Evolutionary conservation across 2,888 invertebrate genomes (phyloP).

Genomic region (Nomada lathburiana): DNA sequence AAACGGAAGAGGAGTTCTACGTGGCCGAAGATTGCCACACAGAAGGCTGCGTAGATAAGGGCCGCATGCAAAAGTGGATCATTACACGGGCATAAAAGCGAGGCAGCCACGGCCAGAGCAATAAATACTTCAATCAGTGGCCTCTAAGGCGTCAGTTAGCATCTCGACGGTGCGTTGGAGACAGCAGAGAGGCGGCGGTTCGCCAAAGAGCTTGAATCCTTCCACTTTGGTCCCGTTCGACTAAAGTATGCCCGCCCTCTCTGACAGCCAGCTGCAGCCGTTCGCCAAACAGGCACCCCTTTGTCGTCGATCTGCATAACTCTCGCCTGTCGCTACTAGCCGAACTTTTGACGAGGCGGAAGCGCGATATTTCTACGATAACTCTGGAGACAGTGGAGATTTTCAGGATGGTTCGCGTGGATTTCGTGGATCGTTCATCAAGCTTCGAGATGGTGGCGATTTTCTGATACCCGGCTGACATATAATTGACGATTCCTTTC

Average conservation of each 20-base stretch:
- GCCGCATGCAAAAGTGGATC: slow-evolving; percentile 81
- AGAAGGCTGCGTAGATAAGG: slow-evolving; percentile 65
- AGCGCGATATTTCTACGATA: neutral
- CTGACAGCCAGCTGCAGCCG: slow-evolving; percentile 83
- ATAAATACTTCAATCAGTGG: slow-evolving; percentile 84
- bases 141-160: slow-evolving; percentile 83
- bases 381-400: neutral
- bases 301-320: slow-evolving; percentile 78
- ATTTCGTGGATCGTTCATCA: no score
- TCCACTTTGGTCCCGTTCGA: slow-evolving; percentile 71
- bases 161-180: slow-evolving; percentile 76
- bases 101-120: slow-evolving; percentile 68
- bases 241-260: slow-evolving; percentile 80
- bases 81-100: slow-evolving; percentile 79
- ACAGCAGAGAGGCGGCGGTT: slow-evolving; percentile 79
- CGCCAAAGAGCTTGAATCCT: slow-evolving; percentile 79
- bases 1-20: slow-evolving; percentile 11
- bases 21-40: slow-evolving; percentile 52
- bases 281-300: slow-evolving; percentile 61
- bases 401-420: neutral
- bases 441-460: no score
- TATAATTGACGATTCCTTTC: no score
- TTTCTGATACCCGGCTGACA: no score
- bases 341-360: slow-evolving; percentile 54
- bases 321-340: slow-evolving; percentile 60